Evolutionary conservation across 2,888 invertebrate species (phyloP).

Genomic region (Onthophagus sagittarius): DNA sequence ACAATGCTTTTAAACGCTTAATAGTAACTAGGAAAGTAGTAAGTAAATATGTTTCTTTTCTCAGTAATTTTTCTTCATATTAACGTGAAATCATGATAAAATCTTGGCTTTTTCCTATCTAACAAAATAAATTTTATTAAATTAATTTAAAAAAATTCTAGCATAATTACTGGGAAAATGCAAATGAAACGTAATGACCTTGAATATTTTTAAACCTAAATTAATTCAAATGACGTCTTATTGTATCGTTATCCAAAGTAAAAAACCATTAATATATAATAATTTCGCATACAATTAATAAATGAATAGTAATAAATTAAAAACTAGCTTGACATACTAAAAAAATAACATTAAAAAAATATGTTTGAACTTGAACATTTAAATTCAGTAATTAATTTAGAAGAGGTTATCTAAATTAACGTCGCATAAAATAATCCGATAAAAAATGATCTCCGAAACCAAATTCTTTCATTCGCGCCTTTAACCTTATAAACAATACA

Average conservation of each 20-base stretch:
- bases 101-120: neutral
- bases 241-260: neutral
- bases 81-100: neutral
- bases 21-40: slow-evolving; percentile 24
- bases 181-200: neutral
- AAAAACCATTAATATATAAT: neutral
- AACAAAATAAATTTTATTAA: neutral
- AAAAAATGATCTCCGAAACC: neutral
- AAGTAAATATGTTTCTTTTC: slow-evolving; percentile 26
- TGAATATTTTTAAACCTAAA: neutral
- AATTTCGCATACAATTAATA: neutral
- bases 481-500: neutral
- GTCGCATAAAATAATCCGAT: neutral
- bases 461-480: neutral
- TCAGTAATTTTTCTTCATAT: neutral
- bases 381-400: neutral
- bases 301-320: neutral
- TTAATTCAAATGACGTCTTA: neutral
- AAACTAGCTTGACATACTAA: neutral
- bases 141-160: neutral
- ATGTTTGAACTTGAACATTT: neutral
- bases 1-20: slow-evolving; percentile 24
- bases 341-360: neutral
- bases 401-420: neutral
- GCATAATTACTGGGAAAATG: neutral